Base-by-base conservation (phyloP, 2,888 invertebrate genomes). In the Hydraecia micacea region DNA sequence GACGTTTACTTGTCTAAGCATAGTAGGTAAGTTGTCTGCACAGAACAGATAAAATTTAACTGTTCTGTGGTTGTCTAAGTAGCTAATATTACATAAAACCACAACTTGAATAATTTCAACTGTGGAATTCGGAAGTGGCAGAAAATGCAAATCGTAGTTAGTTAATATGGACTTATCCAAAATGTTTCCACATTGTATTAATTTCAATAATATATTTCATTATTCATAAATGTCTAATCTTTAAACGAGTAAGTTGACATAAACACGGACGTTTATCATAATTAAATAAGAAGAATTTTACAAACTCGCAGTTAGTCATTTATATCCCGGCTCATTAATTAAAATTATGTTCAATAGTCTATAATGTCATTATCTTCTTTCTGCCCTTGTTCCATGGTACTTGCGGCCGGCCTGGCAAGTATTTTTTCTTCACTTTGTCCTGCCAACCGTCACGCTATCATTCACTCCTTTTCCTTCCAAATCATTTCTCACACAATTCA, bases 121-220 rank as follows among this genome's bases (percentile, higher is more conserved):
- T 55, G 32, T 39, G 18, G 1, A 58, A 66, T 49, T 66, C 28
- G 46, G 46, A 75, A 52, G 15, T 62, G 36, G 58, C 49, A 32
- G 25, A 39, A 77, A 67, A 75, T 68, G 39, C 39, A 21, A 52
- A 68, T 67, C 39, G 28, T 28, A 15, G 15, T 9, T 25, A 62
- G 18, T 49, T 55, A 74, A 52, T n/a, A 13, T 42, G 52, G 6
- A 65, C 18, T 25, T 36, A 15, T 46, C 0, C n/a, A 9, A 65
- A 42, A 42, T 21, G 6, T 65, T 63, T 73, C 39, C 52, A 13
- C 13, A 21, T 11, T 46, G 32, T 32, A 42, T 46, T 55, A 8
- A 46, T 75, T 75, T 75, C 1, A 36, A 15, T 55, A 65, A 72
- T 32, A 8, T 9, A 52, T 62, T 72, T n/a, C 11, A 69, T 52